Conservation (phyloP, 2,888 invertebrate genomes). For the Herminia tarsipennalis region DNA sequence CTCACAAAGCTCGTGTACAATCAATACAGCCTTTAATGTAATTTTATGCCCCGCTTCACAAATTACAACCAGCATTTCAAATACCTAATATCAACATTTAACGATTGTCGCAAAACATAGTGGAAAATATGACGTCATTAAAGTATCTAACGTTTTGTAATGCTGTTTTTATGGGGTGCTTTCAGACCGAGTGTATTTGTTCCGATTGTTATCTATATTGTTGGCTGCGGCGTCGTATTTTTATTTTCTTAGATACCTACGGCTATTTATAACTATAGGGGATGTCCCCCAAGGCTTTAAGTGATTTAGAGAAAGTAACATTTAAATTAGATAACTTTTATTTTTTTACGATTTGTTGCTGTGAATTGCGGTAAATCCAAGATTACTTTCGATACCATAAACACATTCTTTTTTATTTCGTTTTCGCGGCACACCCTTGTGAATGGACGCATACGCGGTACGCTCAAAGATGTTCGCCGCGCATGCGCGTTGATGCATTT, state of each 20-base stretch:
- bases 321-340: not conserved
- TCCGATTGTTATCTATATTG: constrained; percentile 43
- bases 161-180: constrained; percentile 52
- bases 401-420: too few species aligned
- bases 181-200: constrained; percentile 22
- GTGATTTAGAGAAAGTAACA: not conserved
- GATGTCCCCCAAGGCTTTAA: not conserved
- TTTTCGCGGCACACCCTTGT: too few species aligned
- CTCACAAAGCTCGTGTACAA: constrained; percentile 30
- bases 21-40: constrained; percentile 45
- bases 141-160: constrained; percentile 51
- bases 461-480: too few species aligned
- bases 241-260: constrained; percentile 17
- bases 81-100: constrained; percentile 50
- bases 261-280: constrained; percentile 4
- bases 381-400: too few species aligned
- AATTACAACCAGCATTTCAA: constrained; percentile 45
- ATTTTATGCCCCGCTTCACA: constrained; percentile 52
- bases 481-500: too few species aligned
- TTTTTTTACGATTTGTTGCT: too few species aligned
- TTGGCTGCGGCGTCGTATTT: constrained; percentile 26
- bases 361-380: too few species aligned
- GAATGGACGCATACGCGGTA: too few species aligned
- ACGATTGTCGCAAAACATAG: constrained; percentile 55
- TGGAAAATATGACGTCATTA: constrained; percentile 62